Evolutionary conservation across 2,888 invertebrate species (phyloP).

Genomic region (Miltochrista miniata): DNA sequence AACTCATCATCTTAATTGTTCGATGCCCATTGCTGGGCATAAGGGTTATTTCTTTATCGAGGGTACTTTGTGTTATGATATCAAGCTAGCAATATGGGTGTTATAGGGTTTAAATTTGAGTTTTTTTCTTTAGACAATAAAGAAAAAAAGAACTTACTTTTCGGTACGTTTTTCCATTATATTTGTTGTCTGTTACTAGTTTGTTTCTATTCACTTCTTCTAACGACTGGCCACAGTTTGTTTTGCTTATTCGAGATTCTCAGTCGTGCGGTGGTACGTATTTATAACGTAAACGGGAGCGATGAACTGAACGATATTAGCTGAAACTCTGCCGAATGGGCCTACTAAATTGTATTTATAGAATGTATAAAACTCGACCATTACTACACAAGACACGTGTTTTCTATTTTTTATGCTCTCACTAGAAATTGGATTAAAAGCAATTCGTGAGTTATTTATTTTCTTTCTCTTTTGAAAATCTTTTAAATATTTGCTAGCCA

Average conservation of each 20-base stretch:
- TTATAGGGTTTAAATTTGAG: too few relatives aligned
- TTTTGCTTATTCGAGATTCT: conserved; percentile 7
- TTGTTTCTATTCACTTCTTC: not conserved
- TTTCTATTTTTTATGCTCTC: not conserved
- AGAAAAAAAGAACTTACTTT: conserved; percentile 1
- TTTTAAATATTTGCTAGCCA: too few relatives aligned
- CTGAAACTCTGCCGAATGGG: conserved; percentile 3
- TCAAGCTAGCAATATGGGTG: too few relatives aligned
- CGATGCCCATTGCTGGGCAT: too few relatives aligned
- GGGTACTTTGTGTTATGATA: too few relatives aligned
- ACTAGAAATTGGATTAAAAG: not conserved
- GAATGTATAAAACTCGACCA: not conserved
- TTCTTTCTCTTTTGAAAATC: too few relatives aligned
- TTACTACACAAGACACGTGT: not conserved
- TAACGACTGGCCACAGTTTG: conserved; percentile 8
- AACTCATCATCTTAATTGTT: too few relatives aligned
- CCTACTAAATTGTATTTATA: conserved; percentile 4
- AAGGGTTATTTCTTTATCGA: too few relatives aligned
- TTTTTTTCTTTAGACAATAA: not conserved
- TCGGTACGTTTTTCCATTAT: not conserved
- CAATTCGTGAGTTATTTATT: too few relatives aligned
- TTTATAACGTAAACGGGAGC: conserved; percentile 14
- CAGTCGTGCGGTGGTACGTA: conserved; percentile 4
- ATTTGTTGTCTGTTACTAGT: not conserved
- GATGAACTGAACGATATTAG: conserved; percentile 9